Conservation (phyloP, 2,888 invertebrate species). For the Perizoma affinitatum region DNA sequence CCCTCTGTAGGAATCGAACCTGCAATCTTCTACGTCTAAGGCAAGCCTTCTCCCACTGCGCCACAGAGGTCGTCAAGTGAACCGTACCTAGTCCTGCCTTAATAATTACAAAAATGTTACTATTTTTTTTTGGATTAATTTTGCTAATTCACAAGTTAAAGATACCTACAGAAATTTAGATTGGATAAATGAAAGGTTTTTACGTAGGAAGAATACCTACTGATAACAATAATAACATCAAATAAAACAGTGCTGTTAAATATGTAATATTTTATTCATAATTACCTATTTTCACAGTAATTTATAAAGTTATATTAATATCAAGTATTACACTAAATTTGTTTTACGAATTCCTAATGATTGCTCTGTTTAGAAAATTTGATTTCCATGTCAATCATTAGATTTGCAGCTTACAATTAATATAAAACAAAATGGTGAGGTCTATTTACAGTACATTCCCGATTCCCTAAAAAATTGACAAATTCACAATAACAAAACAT, state of each 20-base stretch:
- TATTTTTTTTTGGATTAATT: too few relatives aligned
- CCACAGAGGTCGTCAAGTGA: too few relatives aligned
- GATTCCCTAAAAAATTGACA: constrained; percentile 89
- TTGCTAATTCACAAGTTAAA: too few relatives aligned
- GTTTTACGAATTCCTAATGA: constrained; percentile 82
- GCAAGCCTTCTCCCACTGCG: too few relatives aligned
- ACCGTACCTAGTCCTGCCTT: too few relatives aligned
- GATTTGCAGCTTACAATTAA: constrained; percentile 74
- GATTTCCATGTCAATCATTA: constrained; percentile 82
- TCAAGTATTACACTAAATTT: constrained; percentile 84
- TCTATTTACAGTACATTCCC: constrained; percentile 87
- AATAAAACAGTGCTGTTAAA: constrained; percentile 75
- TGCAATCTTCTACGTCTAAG: too few relatives aligned
- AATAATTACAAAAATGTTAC: too few relatives aligned
- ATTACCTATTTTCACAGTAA: constrained; percentile 85
- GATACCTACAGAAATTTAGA: too few relatives aligned
- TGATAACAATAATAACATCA: constrained; percentile 12
- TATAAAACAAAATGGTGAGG: constrained; percentile 81
- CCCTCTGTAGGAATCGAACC: too few relatives aligned
- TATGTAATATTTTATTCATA: constrained; percentile 85
- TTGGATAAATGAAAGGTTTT: too few relatives aligned
- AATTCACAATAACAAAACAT: constrained; percentile 86
- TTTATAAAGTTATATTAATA: constrained; percentile 86
- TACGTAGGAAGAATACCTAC: too few relatives aligned
- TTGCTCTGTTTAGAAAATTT: constrained; percentile 83